Evolutionary conservation across 1,140 invertebrate genomes (phyloP).

Genomic region (Caenorhabditis tropicalis): DNA sequence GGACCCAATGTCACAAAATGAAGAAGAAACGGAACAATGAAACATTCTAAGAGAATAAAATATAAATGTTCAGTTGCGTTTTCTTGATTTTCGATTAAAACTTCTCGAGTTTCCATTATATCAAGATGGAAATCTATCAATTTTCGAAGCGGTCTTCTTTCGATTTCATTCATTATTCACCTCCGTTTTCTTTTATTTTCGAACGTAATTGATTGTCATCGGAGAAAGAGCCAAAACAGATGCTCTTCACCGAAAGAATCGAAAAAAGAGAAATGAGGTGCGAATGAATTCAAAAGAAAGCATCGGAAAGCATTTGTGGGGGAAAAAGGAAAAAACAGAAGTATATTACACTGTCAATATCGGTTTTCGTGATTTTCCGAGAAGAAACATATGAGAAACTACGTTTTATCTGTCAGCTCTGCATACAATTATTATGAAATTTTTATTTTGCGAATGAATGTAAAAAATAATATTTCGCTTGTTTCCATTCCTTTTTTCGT

Average conservation of each 20-base stretch:
- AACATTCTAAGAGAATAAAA: background rate
- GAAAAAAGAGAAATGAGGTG: conserved; percentile 5
- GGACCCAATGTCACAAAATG: background rate
- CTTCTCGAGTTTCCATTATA: too few relatives aligned
- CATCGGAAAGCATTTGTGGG: background rate
- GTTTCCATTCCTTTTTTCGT: background rate
- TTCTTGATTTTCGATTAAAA: too few relatives aligned
- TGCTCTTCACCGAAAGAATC: background rate
- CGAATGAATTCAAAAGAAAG: conserved; percentile 23
- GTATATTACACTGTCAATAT: too few relatives aligned
- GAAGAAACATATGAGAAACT: background rate
- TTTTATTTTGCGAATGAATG: too few relatives aligned
- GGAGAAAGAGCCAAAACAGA: background rate
- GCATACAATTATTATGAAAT: too few relatives aligned
- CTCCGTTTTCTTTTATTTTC: background rate
- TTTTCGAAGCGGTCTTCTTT: too few relatives aligned
- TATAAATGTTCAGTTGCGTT: too few relatives aligned
- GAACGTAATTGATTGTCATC: conserved; percentile 28
- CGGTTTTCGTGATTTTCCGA: background rate
- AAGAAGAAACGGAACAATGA: background rate
- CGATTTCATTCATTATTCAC: background rate
- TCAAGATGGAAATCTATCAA: too few relatives aligned
- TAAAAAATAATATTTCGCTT: too few relatives aligned
- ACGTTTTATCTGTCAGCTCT: too few relatives aligned
- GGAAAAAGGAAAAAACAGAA: background rate